phyloP scores from a whole-genome alignment of 2,797 vertebrate genomes.

The Macropus fuliginosus region DNA sequence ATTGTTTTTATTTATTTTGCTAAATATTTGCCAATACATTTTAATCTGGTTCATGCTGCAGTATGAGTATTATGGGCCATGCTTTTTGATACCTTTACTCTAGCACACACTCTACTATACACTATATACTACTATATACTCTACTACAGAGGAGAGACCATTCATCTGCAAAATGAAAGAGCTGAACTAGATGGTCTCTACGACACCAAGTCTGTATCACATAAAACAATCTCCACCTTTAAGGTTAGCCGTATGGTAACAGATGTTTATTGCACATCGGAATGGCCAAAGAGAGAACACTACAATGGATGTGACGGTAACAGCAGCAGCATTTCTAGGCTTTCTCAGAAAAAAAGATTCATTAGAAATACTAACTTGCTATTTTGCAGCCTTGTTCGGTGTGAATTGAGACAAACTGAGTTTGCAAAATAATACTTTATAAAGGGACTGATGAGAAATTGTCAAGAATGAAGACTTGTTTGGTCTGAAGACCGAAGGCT shows the following conservation, averaged over 20 bases:
- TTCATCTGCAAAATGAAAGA: not conserved
- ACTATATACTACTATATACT: too few relatives aligned
- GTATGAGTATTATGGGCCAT: not conserved
- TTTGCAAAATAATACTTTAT: not conserved
- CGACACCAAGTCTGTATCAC: not conserved
- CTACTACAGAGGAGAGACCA: not conserved
- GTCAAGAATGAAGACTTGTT: not conserved
- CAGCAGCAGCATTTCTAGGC: not conserved
- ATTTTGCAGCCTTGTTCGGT: not conserved
- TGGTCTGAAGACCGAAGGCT: not conserved
- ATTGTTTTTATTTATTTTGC: not conserved
- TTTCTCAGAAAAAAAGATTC: not conserved
- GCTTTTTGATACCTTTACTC: not conserved
- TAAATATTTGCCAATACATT: not conserved
- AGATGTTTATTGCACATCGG: not conserved
- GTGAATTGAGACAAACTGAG: not conserved
- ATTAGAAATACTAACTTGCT: constrained; percentile 8
- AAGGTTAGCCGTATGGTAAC: not conserved
- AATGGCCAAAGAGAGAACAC: not conserved
- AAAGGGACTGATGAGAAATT: not conserved
- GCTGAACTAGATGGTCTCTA: not conserved
- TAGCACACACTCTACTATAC: not conserved
- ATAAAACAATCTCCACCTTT: not conserved
- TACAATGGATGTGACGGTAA: not conserved
- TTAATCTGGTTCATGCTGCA: not conserved